Percentiles rank a stretch among this genome's conserved stretches.
Conservation (phyloP, 1,140 invertebrate species). For the Drosophila trapezifrons region DNA sequence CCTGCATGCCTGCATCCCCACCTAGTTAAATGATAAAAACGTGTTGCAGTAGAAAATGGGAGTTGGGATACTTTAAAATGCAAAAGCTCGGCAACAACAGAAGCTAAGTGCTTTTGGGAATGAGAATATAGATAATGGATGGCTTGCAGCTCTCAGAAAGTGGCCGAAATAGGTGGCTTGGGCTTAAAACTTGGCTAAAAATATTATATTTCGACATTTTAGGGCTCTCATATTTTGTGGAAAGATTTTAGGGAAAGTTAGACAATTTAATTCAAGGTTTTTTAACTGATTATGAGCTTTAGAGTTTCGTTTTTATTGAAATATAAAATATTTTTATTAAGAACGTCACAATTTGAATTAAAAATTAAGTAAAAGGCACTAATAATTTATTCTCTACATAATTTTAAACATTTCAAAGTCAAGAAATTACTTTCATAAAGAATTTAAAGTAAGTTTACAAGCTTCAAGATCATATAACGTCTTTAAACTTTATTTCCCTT, state of each 20-base stretch:
- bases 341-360: too few species aligned
- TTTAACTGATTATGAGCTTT: background rate
- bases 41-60: slow-evolving; percentile 50
- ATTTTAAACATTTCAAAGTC: too few species aligned
- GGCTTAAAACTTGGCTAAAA: background rate
- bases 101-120: slow-evolving; percentile 61
- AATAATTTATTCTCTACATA: too few species aligned
- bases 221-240: too few species aligned
- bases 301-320: background rate
- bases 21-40: slow-evolving; percentile 76
- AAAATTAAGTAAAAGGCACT: background rate
- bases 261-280: too few species aligned
- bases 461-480: too few species aligned
- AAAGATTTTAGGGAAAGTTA: too few species aligned
- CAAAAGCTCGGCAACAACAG: slow-evolving; percentile 52
- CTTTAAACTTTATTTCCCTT: too few species aligned
- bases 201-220: background rate
- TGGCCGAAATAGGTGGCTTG: background rate
- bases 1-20: slow-evolving; percentile 21
- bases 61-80: slow-evolving; percentile 51
- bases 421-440: too few species aligned
- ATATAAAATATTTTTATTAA: too few species aligned
- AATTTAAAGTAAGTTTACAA: too few species aligned
- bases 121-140: slow-evolving; percentile 68
- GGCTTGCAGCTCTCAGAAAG: slow-evolving; percentile 8